Evolutionary conservation across 2,797 vertebrate genomes (phyloP), one percentile per base, ranked within the genome.

Genomic region (Trachurus trachurus): DNA sequence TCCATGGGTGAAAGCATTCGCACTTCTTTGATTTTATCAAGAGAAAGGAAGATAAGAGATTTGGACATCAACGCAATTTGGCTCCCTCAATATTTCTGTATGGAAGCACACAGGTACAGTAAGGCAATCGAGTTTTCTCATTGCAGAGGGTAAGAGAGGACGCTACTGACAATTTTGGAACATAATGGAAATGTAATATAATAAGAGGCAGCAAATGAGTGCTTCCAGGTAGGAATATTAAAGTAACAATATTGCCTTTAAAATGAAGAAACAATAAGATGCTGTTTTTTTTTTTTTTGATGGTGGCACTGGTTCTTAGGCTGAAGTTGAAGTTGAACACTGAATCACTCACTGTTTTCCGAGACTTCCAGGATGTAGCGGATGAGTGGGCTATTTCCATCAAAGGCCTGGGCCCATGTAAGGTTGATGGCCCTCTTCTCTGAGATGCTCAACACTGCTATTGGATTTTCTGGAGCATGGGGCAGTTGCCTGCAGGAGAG

Each of bases 331-430:
- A 39, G 26, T 22, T n/a, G 19, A 64, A 66, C 19, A 11, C 21
- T 13, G 40, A 50, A 47, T n/a, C 39, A 93, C 98, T 97, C 95
- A 99, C 98, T 98, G 94, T 99, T 99, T 87, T 99, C 98, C 0
- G 98, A 99, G 91, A 99, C 97, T 90, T 99, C 98, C 89, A 99
- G 90, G 83, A 98, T 68, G 78, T 99, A 99, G 81, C 95, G 97
- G 80, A 98, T 95, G 88, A 99, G 94, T 1, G 98, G 97, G 87
- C 98, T 99, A 96, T 99, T 99, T 62, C 98, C 98, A 0, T 99
- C 98, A 0, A 99, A 99, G 60, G 98, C 96, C 68, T 97, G 96
- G 57, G 96, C 95, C 97, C 97, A 99, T 0, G 98, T 98, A 78
- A 99, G 94, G 94, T 98, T 98, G 94, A 99, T 98, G 92, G 97